Evolutionary conservation across 37 sponge, comb jelly and placozoan species (phyloP), one percentile per base, ranked within the genome.

Genomic region (Oscarella lobularis): DNA sequence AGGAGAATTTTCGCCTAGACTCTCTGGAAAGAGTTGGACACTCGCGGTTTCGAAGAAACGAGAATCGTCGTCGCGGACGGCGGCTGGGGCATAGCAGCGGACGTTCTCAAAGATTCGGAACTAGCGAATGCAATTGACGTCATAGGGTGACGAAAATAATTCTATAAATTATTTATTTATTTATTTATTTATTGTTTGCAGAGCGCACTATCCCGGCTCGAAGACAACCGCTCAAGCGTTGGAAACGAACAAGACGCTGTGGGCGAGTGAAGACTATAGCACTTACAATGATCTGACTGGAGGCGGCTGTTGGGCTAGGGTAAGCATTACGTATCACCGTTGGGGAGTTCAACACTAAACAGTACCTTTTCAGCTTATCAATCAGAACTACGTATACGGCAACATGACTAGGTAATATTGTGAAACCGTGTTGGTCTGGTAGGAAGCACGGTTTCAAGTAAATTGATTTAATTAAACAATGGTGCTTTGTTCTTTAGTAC

Each of bases 181-280:
- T n/a, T n/a, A n/a, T n/a, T n/a, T n/a, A n/a, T n/a, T n/a, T n/a
- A n/a, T 36, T n/a, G 20, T 55, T 0, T 40, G 1, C 65, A 6
- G 90, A 36, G 90, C 90, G 32, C 90, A 89, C 69, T 89, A 89
- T 75, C 90, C 90, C 54, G 90, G 90, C 9, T 85, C 90, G 2
- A 5, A 38, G 36, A 86, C 83, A 67, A 67, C 80, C 74, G 71
- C 0, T 6, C 36, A 37, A 38, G 90, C 90, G 29, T 30, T 80
- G 4, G 33, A 32, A 14, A 86, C 87, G 72, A 67, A 67, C 5
- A 89, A 89, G 20, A 83, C 38, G n/a, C 76, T 90, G 39, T 90
- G 90, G 90, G 84, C 90, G 27, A 82, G 83, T 37, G 90, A 90
- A 39, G 90, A 90, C 73, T 90, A 86, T 75, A 90, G 90, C 39